Evolutionary conservation across 2,113 vertebrate genomes (phyloP).

Genomic region (Sylvia atricapilla): DNA sequence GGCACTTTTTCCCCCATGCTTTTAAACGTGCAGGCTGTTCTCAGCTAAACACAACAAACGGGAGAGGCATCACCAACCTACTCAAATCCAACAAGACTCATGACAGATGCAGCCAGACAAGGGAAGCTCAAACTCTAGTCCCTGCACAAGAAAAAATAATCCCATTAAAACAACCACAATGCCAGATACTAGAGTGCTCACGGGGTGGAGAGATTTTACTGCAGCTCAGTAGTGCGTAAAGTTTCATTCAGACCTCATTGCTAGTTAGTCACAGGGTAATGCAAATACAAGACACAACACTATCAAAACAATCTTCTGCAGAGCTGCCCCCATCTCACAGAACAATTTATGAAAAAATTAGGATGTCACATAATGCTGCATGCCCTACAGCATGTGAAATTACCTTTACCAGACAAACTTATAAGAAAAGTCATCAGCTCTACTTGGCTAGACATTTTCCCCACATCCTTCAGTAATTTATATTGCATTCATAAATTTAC

Average conservation of each 20-base stretch:
- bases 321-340: not conserved
- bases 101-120: fast-evolving
- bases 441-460: not conserved
- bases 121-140: not conserved
- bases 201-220: not conserved
- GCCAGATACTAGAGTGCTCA: not conserved
- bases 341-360: not conserved
- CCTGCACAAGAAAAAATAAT: not conserved
- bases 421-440: not conserved
- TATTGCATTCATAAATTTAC: not conserved
- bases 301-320: not conserved
- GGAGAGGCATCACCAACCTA: not conserved
- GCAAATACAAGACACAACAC: constrained; percentile 3
- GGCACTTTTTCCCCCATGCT: not conserved
- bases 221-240: not conserved
- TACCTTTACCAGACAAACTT: constrained; percentile 1
- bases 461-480: not conserved
- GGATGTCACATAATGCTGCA: not conserved
- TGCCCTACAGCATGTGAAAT: not conserved
- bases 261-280: constrained; percentile 6
- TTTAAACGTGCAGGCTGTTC: not conserved
- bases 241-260: not conserved
- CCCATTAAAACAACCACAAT: not conserved
- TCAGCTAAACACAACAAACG: not conserved
- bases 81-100: not conserved